phyloP scores from a whole-genome alignment of 2,113 vertebrate species.

The Rostratula benghalensis region DNA sequence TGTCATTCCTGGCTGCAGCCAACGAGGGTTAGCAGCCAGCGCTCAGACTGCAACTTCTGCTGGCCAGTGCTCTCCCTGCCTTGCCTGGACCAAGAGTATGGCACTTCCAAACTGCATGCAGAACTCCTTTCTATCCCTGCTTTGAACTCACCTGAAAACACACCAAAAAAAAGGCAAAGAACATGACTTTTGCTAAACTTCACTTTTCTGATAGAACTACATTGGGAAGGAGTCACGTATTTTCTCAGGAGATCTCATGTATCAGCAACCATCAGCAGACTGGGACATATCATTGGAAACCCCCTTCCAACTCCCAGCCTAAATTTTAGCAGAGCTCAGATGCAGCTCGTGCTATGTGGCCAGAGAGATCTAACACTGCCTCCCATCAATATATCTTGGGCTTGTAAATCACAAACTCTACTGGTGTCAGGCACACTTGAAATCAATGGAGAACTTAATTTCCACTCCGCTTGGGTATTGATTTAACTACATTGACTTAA shows the following conservation, averaged over 20 bases:
- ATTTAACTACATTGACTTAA: constrained; percentile 14
- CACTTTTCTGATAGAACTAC: neutral
- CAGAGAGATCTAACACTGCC: constrained; percentile 2
- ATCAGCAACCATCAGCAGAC: neutral
- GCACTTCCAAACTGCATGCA: neutral
- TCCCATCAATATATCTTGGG: neutral
- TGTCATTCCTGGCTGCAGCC: neutral
- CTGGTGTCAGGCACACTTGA: neutral
- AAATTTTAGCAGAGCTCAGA: neutral
- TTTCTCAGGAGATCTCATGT: neutral
- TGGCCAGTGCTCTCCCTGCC: neutral
- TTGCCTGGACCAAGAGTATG: neutral
- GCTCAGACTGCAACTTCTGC: neutral
- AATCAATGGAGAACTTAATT: constrained; percentile 26
- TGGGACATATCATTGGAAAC: neutral
- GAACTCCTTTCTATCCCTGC: neutral
- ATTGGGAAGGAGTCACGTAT: neutral
- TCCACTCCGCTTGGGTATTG: neutral
- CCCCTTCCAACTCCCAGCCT: neutral
- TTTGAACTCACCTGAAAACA: neutral
- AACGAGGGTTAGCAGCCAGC: neutral
- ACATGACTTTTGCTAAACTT: neutral
- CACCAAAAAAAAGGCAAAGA: neutral
- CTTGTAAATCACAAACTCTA: constrained; percentile 32
- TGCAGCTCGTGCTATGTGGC: neutral